Base-by-base conservation (phyloP, 2,888 invertebrate species). In the Lathronympha strigana region DNA sequence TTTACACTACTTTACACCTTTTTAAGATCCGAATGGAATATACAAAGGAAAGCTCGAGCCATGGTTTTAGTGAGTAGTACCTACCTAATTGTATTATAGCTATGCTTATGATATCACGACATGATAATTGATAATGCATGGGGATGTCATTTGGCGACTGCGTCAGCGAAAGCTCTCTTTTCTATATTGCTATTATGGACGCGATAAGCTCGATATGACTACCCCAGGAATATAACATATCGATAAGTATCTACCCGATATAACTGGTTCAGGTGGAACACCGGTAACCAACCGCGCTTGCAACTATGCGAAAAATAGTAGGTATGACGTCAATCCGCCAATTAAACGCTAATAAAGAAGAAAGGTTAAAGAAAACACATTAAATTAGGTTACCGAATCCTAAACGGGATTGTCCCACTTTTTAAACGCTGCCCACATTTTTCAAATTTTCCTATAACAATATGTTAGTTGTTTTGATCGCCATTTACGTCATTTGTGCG, bases 401-500 rank as follows among this genome's bases (percentile, higher is more conserved):
- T 13, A 9, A 45, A 45, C 5, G 13, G 13, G 45, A 21, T 45
- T 45, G 21, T 21, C 11, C 2, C 19, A 43, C 17, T 9, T 8
- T 43, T 8, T 19, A 43, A 43, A 43, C 17, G 17, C 40, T 40
- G 4, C 45, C 45, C n/a, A 33, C 21, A n/a, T 15, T 54, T 11
- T 54, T 9, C 9, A 4, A 19, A 6, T 28, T n/a, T 43, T 17
- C 15, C 25, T 19, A 17, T 21, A 53, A 19, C 5, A 40, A 4
- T 5, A 23, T n/a, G n/a, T n/a, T n/a, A n/a, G n/a, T n/a, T n/a
- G n/a, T n/a, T n/a, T n/a, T n/a, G n/a, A n/a, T n/a, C 11, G 4
- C 57, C 19, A 55, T 55, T 55, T 40, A 55, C 40, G 55, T 40
- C 40, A 40, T 17, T 40, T 45, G 13, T 45, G 33, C 17, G 58